Percentiles rank a stretch among this genome's conserved stretches.
These are phyloP conservation scores for Lycocorax pyrrhopterus DNA, from an alignment of 2,113 vertebrate genomes.

Conservation along the genomic window DNA sequence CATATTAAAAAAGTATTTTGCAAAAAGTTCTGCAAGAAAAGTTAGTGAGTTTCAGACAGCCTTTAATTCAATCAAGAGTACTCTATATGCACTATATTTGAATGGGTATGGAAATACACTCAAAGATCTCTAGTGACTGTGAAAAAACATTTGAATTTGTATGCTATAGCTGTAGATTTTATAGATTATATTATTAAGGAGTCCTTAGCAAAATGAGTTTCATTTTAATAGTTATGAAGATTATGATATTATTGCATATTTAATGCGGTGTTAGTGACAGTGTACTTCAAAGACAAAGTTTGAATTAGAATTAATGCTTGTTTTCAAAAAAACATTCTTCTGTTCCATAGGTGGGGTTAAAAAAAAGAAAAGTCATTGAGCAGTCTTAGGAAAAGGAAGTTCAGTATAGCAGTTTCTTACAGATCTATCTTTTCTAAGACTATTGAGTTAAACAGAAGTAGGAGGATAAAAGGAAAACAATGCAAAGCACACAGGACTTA, in stretches of 20 bases:
- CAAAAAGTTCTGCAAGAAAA: background rate
- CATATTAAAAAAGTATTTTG: background rate
- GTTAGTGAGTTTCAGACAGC: background rate
- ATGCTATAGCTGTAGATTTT: background rate
- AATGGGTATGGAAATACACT: background rate
- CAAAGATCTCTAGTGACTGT: background rate
- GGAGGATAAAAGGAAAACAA: background rate
- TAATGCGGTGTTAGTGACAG: background rate
- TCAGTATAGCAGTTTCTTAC: background rate
- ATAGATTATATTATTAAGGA: background rate
- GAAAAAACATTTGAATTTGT: background rate
- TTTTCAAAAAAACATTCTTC: background rate
- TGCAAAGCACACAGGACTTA: background rate
- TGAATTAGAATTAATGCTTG: background rate
- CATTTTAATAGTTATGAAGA: background rate
- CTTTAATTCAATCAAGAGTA: background rate
- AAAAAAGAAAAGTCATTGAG: background rate
- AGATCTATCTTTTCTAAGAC: background rate
- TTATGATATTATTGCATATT: background rate
- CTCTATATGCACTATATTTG: background rate
- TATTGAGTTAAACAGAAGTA: background rate
- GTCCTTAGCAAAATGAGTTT: background rate
- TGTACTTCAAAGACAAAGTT: background rate
- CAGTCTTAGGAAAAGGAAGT: background rate
- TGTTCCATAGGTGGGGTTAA: background rate